Percentiles rank a stretch among this genome's conserved stretches.
These are phyloP conservation scores for Furcula furcula DNA, from an alignment of 2,888 invertebrate genomes.

Conservation along the genomic window DNA sequence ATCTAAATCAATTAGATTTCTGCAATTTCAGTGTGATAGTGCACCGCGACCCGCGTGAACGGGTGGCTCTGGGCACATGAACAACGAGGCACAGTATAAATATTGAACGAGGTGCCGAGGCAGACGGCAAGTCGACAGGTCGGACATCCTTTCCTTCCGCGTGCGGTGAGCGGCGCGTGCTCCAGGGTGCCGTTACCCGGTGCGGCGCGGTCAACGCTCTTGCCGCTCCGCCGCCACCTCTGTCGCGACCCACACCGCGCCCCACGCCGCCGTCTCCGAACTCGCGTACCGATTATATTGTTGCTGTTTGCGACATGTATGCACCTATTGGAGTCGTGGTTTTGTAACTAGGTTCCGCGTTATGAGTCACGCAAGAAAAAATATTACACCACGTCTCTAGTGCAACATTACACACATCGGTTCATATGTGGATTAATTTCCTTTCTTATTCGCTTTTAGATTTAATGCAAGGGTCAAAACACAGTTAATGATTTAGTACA, in stretches of 20 bases:
- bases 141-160: constrained; percentile 35
- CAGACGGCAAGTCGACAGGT: constrained; percentile 6
- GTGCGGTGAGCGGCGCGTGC: constrained; percentile 41
- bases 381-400: no score
- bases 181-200: constrained; percentile 60
- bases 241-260: constrained; percentile 32
- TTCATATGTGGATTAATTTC: not conserved
- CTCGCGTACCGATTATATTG: constrained; percentile 7
- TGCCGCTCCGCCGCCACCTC: constrained; percentile 65
- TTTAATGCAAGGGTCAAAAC: not conserved
- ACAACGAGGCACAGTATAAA: not conserved
- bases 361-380: not conserved
- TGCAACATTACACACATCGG: not conserved
- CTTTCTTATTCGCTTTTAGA: no score
- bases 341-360: not conserved
- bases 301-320: not conserved
- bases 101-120: constrained; percentile 3
- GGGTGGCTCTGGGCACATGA: not conserved
- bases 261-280: constrained; percentile 9
- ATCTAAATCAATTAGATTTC: no score
- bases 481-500: not conserved
- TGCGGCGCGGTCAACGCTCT: constrained; percentile 67
- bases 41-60: no score
- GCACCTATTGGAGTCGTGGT: no score
- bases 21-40: no score